Base-by-base conservation (phyloP, 2,888 invertebrate species). In the Pecten maximus region DNA sequence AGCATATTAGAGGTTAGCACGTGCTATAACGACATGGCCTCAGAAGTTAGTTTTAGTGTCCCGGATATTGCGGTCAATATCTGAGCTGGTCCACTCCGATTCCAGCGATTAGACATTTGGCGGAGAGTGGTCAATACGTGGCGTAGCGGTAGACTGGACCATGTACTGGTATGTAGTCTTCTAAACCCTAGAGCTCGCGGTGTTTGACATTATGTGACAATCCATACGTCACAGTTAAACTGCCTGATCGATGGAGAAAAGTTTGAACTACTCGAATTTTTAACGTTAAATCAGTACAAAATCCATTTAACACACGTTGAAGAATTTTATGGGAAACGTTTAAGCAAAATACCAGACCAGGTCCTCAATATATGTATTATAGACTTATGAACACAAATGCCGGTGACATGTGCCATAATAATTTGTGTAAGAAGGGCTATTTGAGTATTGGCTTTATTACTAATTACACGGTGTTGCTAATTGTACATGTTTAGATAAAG, bases 51-150 rank as follows among this genome's bases (percentile, higher is more conserved):
- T 74, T 74, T 44, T 74, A 74, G 74, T 28, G 35, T 28, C 74
- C 74, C 74, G 74, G 74, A 74, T 74, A 74, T 74, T 28, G 74
- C 74, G 74, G 74, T 74, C 74, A 74, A 74, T 74, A 74, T 74
- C 74, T 35, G 74, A 74, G 74, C 74, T 35, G 74, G 74, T 35
- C 74, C 74, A 74, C 35, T 74, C 74, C 15, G 74, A 74, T 28
- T 12, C 12, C 74, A 35, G 35, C 74, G 74, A 74, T 74, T 74
- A 74, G 50, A 74, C 74, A 35, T 8, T 74, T 8, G 74, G 74
- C 35, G 35, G 74, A 23, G 28, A 35, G 74, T 74, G 74, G 74
- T 74, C 74, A 74, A 74, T 74, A 35, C 15, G 28, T 74, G 74
- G 35, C 74, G 74, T 74, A 35, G 74, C 12, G 35, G 12, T 10